These are phyloP conservation scores for Hypotaenidia philippensis DNA, from an alignment of 2,797 vertebrate species.

Conservation along the genomic window DNA sequence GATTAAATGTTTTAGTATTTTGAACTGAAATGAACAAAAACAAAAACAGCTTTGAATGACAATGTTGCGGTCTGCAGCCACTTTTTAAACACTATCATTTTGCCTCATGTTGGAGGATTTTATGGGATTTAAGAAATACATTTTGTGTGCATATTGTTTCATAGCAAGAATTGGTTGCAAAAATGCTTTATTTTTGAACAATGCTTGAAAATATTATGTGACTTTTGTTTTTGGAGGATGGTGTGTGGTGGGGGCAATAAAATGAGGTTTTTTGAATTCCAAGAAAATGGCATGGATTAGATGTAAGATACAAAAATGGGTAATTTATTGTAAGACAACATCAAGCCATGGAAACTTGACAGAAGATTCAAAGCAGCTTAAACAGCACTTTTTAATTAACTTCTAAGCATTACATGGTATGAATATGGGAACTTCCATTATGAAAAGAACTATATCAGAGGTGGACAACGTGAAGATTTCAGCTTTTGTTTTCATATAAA, in stretches of 20 bases:
- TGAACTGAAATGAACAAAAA: slow-evolving; percentile 87
- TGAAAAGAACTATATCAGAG: slow-evolving; percentile 81
- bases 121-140: slow-evolving; percentile 84
- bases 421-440: slow-evolving; percentile 80
- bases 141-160: slow-evolving; percentile 92
- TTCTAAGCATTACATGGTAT: slow-evolving; percentile 83
- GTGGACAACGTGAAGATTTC: slow-evolving; percentile 79
- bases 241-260: slow-evolving; percentile 90
- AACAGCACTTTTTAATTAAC: slow-evolving; percentile 86
- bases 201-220: slow-evolving; percentile 91
- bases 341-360: slow-evolving; percentile 96
- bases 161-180: slow-evolving; percentile 91
- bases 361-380: slow-evolving; percentile 92
- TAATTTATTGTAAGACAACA: slow-evolving; percentile 95
- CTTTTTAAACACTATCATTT: slow-evolving; percentile 83
- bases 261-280: slow-evolving; percentile 90
- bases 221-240: slow-evolving; percentile 88
- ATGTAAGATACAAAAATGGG: slow-evolving; percentile 87
- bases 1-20: slow-evolving; percentile 90
- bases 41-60: slow-evolving; percentile 80
- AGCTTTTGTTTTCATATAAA: slow-evolving; percentile 79
- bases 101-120: slow-evolving; percentile 86
- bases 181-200: slow-evolving; percentile 95
- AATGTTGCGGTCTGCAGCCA: slow-evolving; percentile 81
- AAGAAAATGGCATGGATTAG: slow-evolving; percentile 92